Evolutionary conservation across 2,888 invertebrate genomes (phyloP).

Genomic region (Anthophora plumipes): DNA sequence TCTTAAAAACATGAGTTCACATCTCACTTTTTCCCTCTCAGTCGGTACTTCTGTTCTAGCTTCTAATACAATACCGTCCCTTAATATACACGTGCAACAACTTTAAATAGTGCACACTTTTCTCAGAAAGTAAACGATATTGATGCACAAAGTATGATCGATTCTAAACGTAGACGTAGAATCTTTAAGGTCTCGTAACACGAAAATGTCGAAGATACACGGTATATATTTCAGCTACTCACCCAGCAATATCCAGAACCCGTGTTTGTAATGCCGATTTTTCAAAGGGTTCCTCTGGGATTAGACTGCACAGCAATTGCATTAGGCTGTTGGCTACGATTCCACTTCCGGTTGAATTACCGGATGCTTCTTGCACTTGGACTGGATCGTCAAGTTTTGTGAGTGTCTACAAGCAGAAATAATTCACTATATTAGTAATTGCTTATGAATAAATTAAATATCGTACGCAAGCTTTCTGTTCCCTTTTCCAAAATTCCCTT

Average conservation of each 20-base stretch:
- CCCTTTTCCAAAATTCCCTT: no score
- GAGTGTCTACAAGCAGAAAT: conserved; percentile 71
- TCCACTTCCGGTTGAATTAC: conserved; percentile 81
- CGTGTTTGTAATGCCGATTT: conserved; percentile 83
- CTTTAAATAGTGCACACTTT: conserved; percentile 6
- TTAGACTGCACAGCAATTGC: conserved; percentile 86
- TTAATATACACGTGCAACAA: neutral
- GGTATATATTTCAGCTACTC: conserved; percentile 75
- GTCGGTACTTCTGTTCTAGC: no score
- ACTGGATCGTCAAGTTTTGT: conserved; percentile 79
- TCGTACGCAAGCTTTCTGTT: no score
- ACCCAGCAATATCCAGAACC: conserved; percentile 87
- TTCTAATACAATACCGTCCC: conserved; percentile 7
- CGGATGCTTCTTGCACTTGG: conserved; percentile 79
- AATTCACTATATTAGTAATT: neutral
- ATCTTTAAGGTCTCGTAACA: conserved; percentile 48
- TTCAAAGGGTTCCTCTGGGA: conserved; percentile 85
- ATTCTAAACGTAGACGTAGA: conserved; percentile 27
- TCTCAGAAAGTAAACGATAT: conserved; percentile 12
- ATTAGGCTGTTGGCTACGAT: conserved; percentile 85
- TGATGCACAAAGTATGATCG: conserved; percentile 38
- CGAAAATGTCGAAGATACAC: conserved; percentile 12
- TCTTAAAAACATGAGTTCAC: no score
- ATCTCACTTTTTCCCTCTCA: no score
- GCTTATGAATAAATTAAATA: no score